These are phyloP conservation scores for Calosoma granatense DNA, from an alignment of 1,140 invertebrate species.

Conservation along the genomic window DNA sequence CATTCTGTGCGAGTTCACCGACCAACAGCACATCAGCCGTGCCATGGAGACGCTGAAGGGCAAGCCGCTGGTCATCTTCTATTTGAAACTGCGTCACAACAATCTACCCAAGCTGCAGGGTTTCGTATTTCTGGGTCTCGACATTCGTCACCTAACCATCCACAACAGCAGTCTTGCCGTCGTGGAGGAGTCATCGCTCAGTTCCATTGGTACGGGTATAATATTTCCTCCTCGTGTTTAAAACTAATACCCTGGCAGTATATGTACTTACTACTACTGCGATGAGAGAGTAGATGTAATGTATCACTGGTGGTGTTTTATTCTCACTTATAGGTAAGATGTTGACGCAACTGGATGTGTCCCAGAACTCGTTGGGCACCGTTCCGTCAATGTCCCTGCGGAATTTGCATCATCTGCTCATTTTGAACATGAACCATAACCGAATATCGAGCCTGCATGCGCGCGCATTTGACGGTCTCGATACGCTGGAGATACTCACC, in stretches of 20 bases:
- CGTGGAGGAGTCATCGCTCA: conserved; percentile 74
- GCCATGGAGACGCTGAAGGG: conserved; percentile 69
- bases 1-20: conserved; percentile 74
- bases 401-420: conserved; percentile 69
- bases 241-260: neutral
- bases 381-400: conserved; percentile 72
- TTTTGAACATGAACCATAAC: conserved; percentile 85
- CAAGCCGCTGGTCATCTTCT: conserved; percentile 67
- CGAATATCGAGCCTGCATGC: conserved; percentile 65
- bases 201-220: conserved; percentile 45
- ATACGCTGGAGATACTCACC: conserved; percentile 75
- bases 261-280: too few species aligned
- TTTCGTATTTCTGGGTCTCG: conserved; percentile 75
- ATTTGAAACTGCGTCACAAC: conserved; percentile 75
- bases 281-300: neutral
- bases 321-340: conserved; percentile 53
- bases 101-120: conserved; percentile 70
- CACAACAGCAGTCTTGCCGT: conserved; percentile 77
- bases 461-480: conserved; percentile 71
- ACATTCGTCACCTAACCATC: conserved; percentile 76
- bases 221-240: neutral
- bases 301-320: too few species aligned
- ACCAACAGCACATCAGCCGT: conserved; percentile 57
- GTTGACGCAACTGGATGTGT: conserved; percentile 72
- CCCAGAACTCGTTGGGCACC: conserved; percentile 61